These are phyloP conservation scores for Mirounga angustirostris DNA, from an alignment of 2,113 vertebrate species.

Conservation along the genomic window DNA sequence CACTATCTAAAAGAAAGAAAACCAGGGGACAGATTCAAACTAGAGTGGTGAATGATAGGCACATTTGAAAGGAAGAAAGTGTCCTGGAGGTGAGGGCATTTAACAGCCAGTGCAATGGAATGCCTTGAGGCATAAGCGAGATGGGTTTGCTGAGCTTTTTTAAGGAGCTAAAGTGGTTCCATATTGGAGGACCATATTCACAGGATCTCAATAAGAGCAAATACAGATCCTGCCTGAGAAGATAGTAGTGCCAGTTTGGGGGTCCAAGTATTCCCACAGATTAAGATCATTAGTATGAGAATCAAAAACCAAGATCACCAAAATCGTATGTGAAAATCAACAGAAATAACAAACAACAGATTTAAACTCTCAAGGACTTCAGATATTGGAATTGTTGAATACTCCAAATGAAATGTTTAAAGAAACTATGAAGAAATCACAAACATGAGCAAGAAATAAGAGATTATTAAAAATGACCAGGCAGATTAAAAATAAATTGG, in stretches of 20 bases:
- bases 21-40: too few species aligned
- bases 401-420: background rate
- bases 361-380: background rate
- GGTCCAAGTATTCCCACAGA: background rate
- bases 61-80: background rate
- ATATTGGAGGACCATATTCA: background rate
- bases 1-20: background rate
- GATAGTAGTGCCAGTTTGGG: background rate
- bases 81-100: too few species aligned
- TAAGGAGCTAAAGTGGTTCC: background rate
- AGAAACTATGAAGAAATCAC: background rate
- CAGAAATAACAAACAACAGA: background rate
- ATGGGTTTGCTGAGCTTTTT: background rate
- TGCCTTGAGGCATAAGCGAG: background rate
- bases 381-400: background rate
- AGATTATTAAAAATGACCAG: background rate
- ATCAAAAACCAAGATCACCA: background rate
- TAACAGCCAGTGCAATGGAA: accelerated
- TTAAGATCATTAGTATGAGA: background rate
- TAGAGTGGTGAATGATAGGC: background rate
- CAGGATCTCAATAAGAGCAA: background rate
- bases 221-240: background rate
- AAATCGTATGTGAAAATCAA: background rate
- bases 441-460: background rate
- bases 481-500: background rate